Base-by-base conservation (phyloP, 2,113 vertebrate species). In the Corydoras maculifer region DNA sequence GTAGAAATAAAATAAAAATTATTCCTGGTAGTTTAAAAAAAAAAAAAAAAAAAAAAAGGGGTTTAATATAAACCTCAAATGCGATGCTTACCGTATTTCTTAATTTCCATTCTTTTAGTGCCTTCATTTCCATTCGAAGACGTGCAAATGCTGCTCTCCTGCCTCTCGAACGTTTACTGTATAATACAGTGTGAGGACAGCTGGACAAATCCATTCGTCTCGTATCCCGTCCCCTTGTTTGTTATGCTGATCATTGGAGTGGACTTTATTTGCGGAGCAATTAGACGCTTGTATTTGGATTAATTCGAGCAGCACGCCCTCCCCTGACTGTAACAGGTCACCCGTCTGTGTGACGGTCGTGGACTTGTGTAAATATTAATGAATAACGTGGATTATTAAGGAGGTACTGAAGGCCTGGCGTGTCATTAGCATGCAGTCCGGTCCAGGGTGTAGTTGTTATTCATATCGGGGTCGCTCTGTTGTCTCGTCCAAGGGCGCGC, bases 401-500 rank as follows among this genome's bases (percentile, higher is more conserved):
- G 18, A 25, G 18, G 18, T 25, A 2, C 18, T 25, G 18, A 43
- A 43, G 35, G 35, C 4, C 35, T 43, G 35, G 35, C 7, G 35
- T 43, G 35, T 43, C 35, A 43, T 43, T 43, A 43, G 35, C 35
- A 43, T 43, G 35, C 35, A 2, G 35, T 43, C 4, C 4, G 35
- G 68, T 73, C 60, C 55, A 25, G 31, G 15, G 62, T 71, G 18
- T 53, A 49, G 9, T 76, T 68, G 69, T 72, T 54, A 72, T 71
- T 76, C 65, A 4, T 1, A 30, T 62, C 79, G 70, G 66, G 57
- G 72, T 76, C 63, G 65, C 70, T 77, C 58, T 72, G 69, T 79
- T 72, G 71, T 9, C 32, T 73, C 65, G 35, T 53, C 61, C 51
- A 63, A 81, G 63, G 75, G 73, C 18, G 73, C 18, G 73, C 30